phyloP scores from a whole-genome alignment of 2,113 vertebrate species.

The Cyrtonyx montezumae region DNA sequence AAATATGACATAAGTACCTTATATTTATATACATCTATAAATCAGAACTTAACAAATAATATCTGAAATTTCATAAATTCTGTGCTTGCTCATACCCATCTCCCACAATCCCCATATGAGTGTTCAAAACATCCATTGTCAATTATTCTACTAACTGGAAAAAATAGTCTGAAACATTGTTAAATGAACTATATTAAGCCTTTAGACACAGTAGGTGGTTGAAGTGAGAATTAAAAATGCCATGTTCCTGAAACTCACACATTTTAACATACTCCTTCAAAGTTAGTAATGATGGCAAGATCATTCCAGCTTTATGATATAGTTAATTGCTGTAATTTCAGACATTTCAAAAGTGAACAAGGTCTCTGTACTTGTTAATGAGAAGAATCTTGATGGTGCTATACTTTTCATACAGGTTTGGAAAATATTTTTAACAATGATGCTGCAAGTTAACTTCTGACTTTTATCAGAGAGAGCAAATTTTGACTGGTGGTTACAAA shows the following conservation, averaged over 20 bases:
- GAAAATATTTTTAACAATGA: neutral
- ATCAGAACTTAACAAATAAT: neutral
- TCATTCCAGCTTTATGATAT: slow-evolving; percentile 27
- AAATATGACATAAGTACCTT: neutral
- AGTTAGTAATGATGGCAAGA: slow-evolving; percentile 25
- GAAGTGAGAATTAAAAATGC: slow-evolving; percentile 69
- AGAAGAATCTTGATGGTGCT: neutral
- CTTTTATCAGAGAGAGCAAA: neutral
- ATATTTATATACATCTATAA: no score
- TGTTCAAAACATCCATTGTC: slow-evolving; percentile 13
- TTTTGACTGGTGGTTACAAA: neutral
- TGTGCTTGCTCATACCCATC: neutral
- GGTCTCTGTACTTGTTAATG: slow-evolving; percentile 7
- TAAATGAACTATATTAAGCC: neutral
- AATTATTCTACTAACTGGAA: slow-evolving; percentile 5
- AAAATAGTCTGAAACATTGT: slow-evolving; percentile 17
- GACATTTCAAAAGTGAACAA: slow-evolving; percentile 50
- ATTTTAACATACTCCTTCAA: slow-evolving; percentile 58
- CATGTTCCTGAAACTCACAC: slow-evolving; percentile 28
- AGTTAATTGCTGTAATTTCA: slow-evolving; percentile 70
- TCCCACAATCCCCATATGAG: neutral
- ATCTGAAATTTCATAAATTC: neutral
- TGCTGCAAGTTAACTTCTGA: neutral
- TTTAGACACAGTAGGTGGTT: slow-evolving; percentile 47
- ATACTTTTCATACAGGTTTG: slow-evolving; percentile 10